Evolutionary conservation across 2,797 vertebrate genomes (phyloP).

Genomic region (Dendrocincla tyrannina): DNA sequence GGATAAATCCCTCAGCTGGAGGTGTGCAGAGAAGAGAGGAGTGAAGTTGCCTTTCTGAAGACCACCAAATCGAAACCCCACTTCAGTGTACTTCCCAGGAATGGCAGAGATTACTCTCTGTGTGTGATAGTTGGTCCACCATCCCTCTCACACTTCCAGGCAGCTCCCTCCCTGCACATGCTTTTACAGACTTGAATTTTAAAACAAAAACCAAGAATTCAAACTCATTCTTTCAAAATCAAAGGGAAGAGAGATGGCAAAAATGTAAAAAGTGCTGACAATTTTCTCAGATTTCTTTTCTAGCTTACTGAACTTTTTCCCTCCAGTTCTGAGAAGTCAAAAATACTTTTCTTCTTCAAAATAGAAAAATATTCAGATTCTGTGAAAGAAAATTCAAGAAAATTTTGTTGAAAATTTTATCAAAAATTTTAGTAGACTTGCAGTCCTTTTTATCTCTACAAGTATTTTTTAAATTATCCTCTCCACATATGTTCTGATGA

Average conservation of each 20-base stretch:
- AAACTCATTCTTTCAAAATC: neutral
- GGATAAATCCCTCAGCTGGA: neutral
- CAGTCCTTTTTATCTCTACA: neutral
- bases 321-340: neutral
- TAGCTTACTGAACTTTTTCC: neutral
- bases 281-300: neutral
- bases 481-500: neutral
- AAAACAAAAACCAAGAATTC: neutral
- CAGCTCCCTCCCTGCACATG: neutral
- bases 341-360: neutral
- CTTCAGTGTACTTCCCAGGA: fast-evolving
- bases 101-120: neutral
- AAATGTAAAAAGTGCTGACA: neutral
- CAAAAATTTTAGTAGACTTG: neutral
- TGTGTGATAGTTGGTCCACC: neutral
- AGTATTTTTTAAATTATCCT: neutral
- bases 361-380: neutral
- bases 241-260: neutral
- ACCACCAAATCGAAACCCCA: neutral
- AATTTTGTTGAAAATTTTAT: neutral
- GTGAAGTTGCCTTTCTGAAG: neutral
- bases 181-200: neutral
- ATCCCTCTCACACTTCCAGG: neutral
- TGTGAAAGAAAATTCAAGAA: neutral
- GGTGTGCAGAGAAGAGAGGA: neutral